These are phyloP conservation scores for Megathymus violae DNA, from an alignment of 1,140 invertebrate genomes.

Conservation along the genomic window DNA sequence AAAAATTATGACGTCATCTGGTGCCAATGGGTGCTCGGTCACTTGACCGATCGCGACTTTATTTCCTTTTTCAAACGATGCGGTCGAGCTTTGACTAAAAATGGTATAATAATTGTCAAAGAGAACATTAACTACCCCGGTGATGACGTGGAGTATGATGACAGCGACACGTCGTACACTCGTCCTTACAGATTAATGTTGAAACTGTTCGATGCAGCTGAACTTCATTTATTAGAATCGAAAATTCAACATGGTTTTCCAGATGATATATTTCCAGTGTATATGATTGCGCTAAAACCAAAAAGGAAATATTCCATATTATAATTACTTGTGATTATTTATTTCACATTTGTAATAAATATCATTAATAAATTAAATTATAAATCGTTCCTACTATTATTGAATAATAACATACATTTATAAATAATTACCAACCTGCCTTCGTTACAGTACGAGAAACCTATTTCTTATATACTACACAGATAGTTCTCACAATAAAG, in stretches of 20 bases:
- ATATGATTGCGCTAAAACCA: conserved; percentile 93
- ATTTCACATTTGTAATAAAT: background rate
- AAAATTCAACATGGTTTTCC: conserved; percentile 95
- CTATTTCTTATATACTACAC: too few relatives aligned
- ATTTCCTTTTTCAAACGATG: conserved; percentile 93
- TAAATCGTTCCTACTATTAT: too few relatives aligned
- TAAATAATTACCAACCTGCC: too few relatives aligned
- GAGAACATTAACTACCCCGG: conserved; percentile 93
- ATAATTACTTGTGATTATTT: background rate
- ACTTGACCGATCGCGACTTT: conserved; percentile 95
- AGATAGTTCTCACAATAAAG: too few relatives aligned
- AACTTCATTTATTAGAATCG: conserved; percentile 89
- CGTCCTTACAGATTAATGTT: conserved; percentile 86
- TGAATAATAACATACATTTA: too few relatives aligned
- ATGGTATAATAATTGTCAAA: conserved; percentile 95
- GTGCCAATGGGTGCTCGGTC: conserved; percentile 98
- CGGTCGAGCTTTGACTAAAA: conserved; percentile 85
- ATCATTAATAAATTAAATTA: too few relatives aligned
- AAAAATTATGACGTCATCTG: conserved; percentile 96
- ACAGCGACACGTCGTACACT: conserved; percentile 96
- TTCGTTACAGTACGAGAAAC: too few relatives aligned
- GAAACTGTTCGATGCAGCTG: conserved; percentile 89
- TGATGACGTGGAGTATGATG: conserved; percentile 90
- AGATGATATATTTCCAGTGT: conserved; percentile 94
- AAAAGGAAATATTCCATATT: conserved; percentile 15